Evolutionary conservation across 2,888 invertebrate species (phyloP).

Genomic region (Andrena praecox): DNA sequence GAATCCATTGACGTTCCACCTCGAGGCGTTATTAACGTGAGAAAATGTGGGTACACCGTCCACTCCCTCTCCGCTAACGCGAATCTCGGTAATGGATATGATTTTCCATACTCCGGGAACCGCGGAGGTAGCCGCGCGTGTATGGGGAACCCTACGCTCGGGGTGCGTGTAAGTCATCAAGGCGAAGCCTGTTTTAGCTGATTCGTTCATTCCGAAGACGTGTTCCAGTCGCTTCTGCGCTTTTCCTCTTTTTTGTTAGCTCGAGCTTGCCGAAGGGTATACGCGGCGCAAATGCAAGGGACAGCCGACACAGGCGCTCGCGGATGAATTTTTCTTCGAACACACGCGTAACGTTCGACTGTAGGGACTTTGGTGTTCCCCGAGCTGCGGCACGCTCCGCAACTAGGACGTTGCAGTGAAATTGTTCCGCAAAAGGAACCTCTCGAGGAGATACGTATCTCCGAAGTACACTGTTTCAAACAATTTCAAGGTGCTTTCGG

Average conservation of each 20-base stretch:
- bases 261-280: neutral
- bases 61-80: constrained; percentile 26
- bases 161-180: constrained; percentile 50
- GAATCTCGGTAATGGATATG: constrained; percentile 54
- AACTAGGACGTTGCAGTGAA: neutral
- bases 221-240: constrained; percentile 37
- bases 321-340: constrained; percentile 14
- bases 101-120: constrained; percentile 52
- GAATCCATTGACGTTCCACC: constrained; percentile 57
- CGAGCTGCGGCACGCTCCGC: no score
- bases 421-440: constrained; percentile 2
- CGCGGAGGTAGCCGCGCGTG: constrained; percentile 14
- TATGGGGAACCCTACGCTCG: constrained; percentile 11
- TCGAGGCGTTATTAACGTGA: constrained; percentile 75
- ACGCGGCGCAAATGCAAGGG: constrained; percentile 2
- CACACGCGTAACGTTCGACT: neutral
- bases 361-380: neutral
- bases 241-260: constrained; percentile 15
- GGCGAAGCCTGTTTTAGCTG: constrained; percentile 41
- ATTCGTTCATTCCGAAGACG: constrained; percentile 48
- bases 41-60: constrained; percentile 67
- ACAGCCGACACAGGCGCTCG: neutral
- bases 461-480: constrained; percentile 15
- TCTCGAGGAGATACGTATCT: constrained; percentile 31
- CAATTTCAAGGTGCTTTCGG: constrained; percentile 31